A percentile compares a stretch with the other conserved stretches of the same genome.
phyloP scores from a whole-genome alignment of 2,888 invertebrate species.

The Drosophila tripunctata region DNA sequence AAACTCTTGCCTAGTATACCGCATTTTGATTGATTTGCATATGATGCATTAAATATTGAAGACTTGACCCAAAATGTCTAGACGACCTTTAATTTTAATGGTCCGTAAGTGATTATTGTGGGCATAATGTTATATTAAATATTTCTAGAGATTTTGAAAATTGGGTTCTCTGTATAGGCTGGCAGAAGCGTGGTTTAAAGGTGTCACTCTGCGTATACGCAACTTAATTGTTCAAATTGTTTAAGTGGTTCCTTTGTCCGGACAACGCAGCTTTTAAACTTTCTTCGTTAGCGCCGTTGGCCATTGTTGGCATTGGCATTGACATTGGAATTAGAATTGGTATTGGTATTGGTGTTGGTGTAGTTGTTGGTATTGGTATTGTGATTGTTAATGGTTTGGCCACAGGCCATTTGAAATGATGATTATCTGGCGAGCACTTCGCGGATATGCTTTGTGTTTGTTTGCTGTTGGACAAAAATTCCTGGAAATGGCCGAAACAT shows the following conservation, averaged over 20 bases:
- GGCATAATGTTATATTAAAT: not conserved
- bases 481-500: conserved; percentile 3
- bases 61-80: conserved; percentile 33
- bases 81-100: conserved; percentile 23
- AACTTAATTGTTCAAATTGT: conserved; percentile 13
- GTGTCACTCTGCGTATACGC: conserved; percentile 38
- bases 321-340: not conserved
- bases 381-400: conserved; percentile 39
- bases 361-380: conserved; percentile 17
- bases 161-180: not conserved
- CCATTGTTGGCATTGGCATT: conserved; percentile 21
- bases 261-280: conserved; percentile 31
- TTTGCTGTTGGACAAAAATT: conserved; percentile 9
- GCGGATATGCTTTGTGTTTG: conserved; percentile 2
- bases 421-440: conserved; percentile 24
- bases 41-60: conserved; percentile 22
- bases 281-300: conserved; percentile 22
- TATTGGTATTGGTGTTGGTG: conserved; percentile 8
- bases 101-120: conserved; percentile 2
- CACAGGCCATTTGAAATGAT: conserved; percentile 38
- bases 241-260: conserved; percentile 12
- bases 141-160: not conserved
- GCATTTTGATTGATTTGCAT: conserved; percentile 64
- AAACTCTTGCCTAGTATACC: not conserved
- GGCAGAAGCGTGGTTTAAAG: not conserved